These are phyloP conservation scores for Archaeoteleia sp. DNA, from an alignment of 2,888 invertebrate genomes.

Conservation along the genomic window DNA sequence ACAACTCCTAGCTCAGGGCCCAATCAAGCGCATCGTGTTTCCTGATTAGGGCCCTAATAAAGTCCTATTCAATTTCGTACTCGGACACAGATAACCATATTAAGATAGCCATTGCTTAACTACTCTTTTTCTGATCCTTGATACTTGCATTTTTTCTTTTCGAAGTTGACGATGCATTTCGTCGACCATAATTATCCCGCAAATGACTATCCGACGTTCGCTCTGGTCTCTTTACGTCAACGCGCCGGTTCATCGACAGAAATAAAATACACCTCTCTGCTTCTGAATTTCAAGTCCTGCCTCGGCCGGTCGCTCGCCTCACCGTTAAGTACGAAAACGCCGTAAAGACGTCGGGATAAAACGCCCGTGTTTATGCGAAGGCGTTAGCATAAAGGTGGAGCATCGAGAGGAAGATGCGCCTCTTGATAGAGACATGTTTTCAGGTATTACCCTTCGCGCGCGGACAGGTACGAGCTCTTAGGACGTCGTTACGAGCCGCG, in stretches of 20 bases:
- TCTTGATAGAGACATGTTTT: constrained; percentile 74
- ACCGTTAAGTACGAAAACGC: constrained; percentile 65
- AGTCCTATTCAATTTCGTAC: too few relatives aligned
- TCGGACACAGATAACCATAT: too few relatives aligned
- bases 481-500: constrained; percentile 57
- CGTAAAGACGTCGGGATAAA: constrained; percentile 74
- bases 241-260: constrained; percentile 9
- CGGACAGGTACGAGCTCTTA: constrained; percentile 73
- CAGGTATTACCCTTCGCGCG: constrained; percentile 69
- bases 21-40: too few relatives aligned
- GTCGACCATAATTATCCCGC: too few relatives aligned
- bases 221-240: too few relatives aligned
- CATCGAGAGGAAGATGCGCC: constrained; percentile 65
- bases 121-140: too few relatives aligned
- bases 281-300: constrained; percentile 33
- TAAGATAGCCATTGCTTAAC: too few relatives aligned
- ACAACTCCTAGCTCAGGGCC: too few relatives aligned
- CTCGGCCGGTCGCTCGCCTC: constrained; percentile 10
- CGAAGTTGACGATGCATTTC: too few relatives aligned
- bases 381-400: constrained; percentile 62
- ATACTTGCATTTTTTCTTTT: too few relatives aligned
- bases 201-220: too few relatives aligned
- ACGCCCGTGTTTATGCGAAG: constrained; percentile 72
- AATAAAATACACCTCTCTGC: constrained; percentile 23
- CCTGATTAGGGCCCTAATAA: too few relatives aligned